Evolutionary conservation across 2,888 invertebrate species (phyloP).

Genomic region (Heterodera filipjevi): DNA sequence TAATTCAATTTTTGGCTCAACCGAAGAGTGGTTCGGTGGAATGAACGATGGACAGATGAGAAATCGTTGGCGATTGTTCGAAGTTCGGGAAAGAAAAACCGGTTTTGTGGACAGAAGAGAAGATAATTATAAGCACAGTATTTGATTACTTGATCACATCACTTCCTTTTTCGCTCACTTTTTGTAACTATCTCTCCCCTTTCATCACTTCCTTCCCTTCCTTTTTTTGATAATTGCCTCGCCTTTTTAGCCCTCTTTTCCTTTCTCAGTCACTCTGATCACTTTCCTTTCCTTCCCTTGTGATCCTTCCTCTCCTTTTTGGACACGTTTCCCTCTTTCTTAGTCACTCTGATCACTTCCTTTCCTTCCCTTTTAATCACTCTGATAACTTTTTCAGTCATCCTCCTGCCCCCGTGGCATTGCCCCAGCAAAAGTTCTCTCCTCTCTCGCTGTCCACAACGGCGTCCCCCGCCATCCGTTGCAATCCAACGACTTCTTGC

Average conservation of each 20-base stretch:
- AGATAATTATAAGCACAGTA: too few species aligned
- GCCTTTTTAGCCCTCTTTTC: not conserved
- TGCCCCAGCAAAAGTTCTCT: slow-evolving; percentile 41
- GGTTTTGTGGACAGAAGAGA: not conserved
- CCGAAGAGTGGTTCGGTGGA: not conserved
- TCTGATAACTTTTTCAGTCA: slow-evolving; percentile 16
- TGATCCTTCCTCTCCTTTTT: too few species aligned
- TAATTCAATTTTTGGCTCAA: slow-evolving; percentile 3
- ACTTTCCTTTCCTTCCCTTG: too few species aligned
- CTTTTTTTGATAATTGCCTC: not conserved
- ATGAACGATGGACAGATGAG: not conserved
- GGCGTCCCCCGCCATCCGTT: slow-evolving; percentile 64
- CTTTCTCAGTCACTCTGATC: too few species aligned
- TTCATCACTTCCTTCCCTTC: not conserved
- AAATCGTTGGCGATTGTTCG: not conserved
- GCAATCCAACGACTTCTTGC: slow-evolving; percentile 52
- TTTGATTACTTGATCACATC: not conserved
- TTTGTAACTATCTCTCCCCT: too few species aligned
- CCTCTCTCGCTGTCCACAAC: slow-evolving; percentile 49
- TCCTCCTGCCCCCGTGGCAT: slow-evolving; percentile 27
- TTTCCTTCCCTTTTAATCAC: not conserved
- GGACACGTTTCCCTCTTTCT: too few species aligned
- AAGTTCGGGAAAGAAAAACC: not conserved
- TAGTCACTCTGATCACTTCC: not conserved
- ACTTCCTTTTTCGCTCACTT: not conserved